Percentiles rank a stretch among this genome's conserved stretches.
Evolutionary conservation across 1,140 invertebrate genomes (phyloP).

Genomic region (Hormaphis cornu): DNA sequence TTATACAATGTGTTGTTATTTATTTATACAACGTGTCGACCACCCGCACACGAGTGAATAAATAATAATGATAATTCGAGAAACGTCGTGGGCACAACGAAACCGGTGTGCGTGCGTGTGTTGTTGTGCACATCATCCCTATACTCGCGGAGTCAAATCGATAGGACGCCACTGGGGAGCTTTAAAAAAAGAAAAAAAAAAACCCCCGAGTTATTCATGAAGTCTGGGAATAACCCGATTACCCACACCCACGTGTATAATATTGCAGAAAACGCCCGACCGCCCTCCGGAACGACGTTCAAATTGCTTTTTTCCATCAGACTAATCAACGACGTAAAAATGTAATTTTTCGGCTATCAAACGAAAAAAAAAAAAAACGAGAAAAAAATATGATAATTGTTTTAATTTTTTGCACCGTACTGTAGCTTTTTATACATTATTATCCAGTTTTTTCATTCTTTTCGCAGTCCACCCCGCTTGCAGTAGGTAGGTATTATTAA

Average conservation of each 20-base stretch:
- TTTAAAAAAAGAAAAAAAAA: not conserved
- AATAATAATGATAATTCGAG: too few species aligned
- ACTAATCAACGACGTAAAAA: constrained; percentile 19
- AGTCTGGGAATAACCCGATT: constrained; percentile 28
- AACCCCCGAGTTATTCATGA: not conserved
- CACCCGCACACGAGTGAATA: too few species aligned
- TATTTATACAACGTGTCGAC: too few species aligned
- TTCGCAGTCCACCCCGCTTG: too few species aligned
- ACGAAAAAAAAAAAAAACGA: not conserved
- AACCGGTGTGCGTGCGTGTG: too few species aligned
- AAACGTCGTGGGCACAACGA: too few species aligned
- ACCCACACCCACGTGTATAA: not conserved
- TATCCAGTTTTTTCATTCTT: too few species aligned
- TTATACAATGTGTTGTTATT: too few species aligned
- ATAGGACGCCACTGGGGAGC: constrained; percentile 10
- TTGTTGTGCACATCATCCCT: not conserved
- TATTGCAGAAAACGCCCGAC: too few species aligned
- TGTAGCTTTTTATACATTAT: too few species aligned
- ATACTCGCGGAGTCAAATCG: not conserved
- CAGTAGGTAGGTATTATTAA: too few species aligned
- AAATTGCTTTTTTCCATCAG: constrained; percentile 29
- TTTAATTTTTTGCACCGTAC: constrained; percentile 1
- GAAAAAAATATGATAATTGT: not conserved
- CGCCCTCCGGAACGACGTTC: not conserved
- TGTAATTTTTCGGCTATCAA: constrained; percentile 27